Conservation (phyloP, 1,140 invertebrate species). For the Tetraneura akinire region DNA sequence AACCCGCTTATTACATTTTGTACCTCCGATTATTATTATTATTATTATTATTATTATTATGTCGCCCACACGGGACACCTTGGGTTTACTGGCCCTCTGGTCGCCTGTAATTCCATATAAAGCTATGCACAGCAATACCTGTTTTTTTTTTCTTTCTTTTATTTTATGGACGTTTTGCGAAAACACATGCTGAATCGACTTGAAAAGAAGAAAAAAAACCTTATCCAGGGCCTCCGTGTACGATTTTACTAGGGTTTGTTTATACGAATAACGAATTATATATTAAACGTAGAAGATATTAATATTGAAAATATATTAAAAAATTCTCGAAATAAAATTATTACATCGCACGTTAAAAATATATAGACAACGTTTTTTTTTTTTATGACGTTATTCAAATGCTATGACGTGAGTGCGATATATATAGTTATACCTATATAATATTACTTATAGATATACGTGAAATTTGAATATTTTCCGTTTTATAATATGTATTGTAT, state of each 20-base stretch:
- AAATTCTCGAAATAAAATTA: no score
- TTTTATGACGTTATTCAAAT: background rate
- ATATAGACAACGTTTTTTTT: no score
- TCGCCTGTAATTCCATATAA: constrained; percentile 39
- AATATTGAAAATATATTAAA: no score
- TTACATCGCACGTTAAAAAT: no score
- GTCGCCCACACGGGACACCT: constrained; percentile 48
- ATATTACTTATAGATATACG: no score
- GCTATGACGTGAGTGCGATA: no score
- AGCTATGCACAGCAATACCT: constrained; percentile 38
- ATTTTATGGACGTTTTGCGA: constrained; percentile 36
- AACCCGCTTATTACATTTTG: constrained; percentile 37
- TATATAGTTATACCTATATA: no score
- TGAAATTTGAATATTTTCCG: no score
- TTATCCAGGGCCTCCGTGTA: constrained; percentile 15
- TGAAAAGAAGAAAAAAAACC: constrained; percentile 9
- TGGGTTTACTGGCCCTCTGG: constrained; percentile 46
- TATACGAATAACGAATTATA: background rate
- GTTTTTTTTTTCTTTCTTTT: constrained; percentile 37
- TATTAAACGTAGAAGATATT: no score
- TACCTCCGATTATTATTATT: constrained; percentile 26
- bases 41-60: constrained; percentile 24
- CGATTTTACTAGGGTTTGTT: constrained; percentile 1
- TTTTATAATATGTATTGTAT: no score
- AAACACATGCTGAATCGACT: constrained; percentile 36